phyloP scores from a whole-genome alignment of 2,797 vertebrate species.

The Aldrovandia affinis region DNA sequence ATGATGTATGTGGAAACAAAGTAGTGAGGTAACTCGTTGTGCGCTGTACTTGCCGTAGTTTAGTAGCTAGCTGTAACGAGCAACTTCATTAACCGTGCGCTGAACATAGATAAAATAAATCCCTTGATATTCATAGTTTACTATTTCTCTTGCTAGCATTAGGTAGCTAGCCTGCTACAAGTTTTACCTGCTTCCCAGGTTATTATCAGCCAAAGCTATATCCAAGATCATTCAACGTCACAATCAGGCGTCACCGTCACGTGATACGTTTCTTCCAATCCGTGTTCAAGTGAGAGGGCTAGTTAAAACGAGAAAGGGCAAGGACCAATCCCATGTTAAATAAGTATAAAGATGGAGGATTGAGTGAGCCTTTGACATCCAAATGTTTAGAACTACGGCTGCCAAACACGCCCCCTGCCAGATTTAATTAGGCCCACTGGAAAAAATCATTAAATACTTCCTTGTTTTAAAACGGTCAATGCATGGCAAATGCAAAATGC shows the following conservation, averaged over 20 bases:
- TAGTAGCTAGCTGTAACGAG: neutral
- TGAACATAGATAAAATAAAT: neutral
- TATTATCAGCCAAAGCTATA: constrained; percentile 17
- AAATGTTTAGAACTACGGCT: too few species aligned
- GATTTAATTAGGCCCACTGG: too few species aligned
- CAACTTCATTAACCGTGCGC: neutral
- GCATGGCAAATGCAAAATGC: too few species aligned
- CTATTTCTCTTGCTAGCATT: neutral
- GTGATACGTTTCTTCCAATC: constrained; percentile 47
- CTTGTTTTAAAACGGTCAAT: too few species aligned
- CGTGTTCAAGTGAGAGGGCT: neutral
- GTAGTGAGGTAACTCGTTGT: neutral
- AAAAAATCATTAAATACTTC: too few species aligned
- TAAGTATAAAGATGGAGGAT: too few species aligned
- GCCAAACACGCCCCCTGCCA: too few species aligned
- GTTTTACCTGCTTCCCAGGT: constrained; percentile 46
- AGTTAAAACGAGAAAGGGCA: too few species aligned
- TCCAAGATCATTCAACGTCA: constrained; percentile 44
- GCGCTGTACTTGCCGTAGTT: constrained; percentile 3
- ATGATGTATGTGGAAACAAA: too few species aligned
- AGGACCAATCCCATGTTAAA: too few species aligned
- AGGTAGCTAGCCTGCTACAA: neutral
- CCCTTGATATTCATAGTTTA: neutral
- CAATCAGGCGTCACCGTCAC: constrained; percentile 41
- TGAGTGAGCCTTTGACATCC: too few species aligned